phyloP scores from a whole-genome alignment of 2,797 vertebrate genomes.

The Propithecus deckenii region DNA sequence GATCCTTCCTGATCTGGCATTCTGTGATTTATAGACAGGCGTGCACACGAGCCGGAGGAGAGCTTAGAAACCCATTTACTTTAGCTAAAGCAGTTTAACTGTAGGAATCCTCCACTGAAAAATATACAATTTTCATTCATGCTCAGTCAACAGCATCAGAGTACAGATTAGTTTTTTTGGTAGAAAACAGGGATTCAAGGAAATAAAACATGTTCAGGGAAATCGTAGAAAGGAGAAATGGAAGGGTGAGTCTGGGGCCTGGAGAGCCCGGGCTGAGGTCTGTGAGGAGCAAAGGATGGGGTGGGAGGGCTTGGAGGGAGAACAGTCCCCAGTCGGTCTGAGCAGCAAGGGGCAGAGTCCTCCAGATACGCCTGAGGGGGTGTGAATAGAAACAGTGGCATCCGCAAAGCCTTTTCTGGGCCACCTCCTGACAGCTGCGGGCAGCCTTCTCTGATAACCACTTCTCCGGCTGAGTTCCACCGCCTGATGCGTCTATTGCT shows the following conservation, averaged over 20 bases:
- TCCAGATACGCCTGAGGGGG: neutral
- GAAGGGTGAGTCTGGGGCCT: neutral
- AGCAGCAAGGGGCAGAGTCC: neutral
- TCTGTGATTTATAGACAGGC: neutral
- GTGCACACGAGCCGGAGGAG: neutral
- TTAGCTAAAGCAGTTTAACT: neutral
- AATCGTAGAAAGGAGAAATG: neutral
- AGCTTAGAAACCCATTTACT: neutral
- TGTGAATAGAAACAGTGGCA: neutral
- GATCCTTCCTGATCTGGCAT: neutral
- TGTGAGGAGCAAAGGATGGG: neutral
- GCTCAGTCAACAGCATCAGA: neutral
- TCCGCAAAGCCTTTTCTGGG: neutral
- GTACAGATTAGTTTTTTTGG: neutral
- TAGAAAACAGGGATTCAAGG: neutral
- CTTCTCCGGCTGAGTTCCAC: neutral
- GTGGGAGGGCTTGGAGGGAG: rapidly evolving
- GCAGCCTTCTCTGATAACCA: neutral
- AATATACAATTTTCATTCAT: neutral
- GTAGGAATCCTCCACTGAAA: neutral
- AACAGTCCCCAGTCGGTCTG: neutral
- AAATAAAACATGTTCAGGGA: neutral
- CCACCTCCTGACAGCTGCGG: rapidly evolving
- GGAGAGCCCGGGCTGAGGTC: neutral
- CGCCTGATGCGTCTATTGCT: too few species aligned